These are phyloP conservation scores for Promerops cafer DNA, from an alignment of 2,113 vertebrate species.

Conservation along the genomic window DNA sequence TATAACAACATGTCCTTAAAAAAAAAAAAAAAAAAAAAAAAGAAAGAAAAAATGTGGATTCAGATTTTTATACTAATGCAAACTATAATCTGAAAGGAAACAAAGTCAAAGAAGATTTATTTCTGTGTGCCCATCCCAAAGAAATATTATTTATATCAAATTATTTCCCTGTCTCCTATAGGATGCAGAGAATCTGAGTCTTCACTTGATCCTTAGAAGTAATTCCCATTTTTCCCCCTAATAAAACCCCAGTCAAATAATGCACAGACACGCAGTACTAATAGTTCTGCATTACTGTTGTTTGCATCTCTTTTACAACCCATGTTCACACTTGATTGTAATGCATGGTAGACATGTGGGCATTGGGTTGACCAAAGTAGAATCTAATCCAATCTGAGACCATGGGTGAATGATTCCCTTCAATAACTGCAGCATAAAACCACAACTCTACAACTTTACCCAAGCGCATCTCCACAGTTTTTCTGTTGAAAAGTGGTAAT, in stretches of 20 bases:
- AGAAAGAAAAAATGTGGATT: background rate
- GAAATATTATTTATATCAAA: background rate
- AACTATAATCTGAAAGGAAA: background rate
- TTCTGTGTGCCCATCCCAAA: background rate
- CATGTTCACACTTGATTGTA: rapidly evolving
- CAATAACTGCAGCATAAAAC: background rate
- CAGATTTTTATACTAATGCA: background rate
- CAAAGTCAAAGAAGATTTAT: background rate
- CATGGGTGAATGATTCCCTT: background rate
- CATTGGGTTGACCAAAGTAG: background rate
- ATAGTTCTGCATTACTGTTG: background rate
- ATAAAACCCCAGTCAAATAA: background rate
- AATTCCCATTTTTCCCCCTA: background rate
- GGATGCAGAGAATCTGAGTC: background rate
- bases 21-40: background rate
- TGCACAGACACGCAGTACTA: background rate
- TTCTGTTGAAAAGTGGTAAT: background rate
- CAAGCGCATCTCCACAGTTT: background rate
- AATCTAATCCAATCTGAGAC: background rate
- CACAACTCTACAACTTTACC: background rate
- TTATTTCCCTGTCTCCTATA: background rate
- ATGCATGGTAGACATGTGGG: background rate
- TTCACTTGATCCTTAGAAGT: background rate
- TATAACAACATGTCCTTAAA: background rate
- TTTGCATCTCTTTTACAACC: background rate